Evolutionary conservation across 2,888 invertebrate species (phyloP).

Genomic region (Alsophila aescularia): DNA sequence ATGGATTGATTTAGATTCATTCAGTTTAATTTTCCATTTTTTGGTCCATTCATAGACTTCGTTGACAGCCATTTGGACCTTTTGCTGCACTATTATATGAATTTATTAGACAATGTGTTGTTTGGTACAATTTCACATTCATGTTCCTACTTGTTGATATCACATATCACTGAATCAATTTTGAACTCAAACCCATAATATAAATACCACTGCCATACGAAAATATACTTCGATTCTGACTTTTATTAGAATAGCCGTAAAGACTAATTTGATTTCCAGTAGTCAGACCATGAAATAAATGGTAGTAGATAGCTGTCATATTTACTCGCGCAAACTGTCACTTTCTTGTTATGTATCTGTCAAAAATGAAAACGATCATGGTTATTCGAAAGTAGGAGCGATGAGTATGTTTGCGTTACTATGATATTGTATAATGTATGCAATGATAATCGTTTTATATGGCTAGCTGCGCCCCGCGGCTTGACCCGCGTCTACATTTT

Average conservation of each 20-base stretch:
- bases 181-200: not conserved
- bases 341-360: slow-evolving; percentile 36
- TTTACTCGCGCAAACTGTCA: slow-evolving; percentile 31
- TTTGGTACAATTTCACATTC: slow-evolving; percentile 16
- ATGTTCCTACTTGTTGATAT: slow-evolving; percentile 20
- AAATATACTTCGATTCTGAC: not conserved
- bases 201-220: not conserved
- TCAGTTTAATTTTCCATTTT: too few relatives aligned
- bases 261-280: not conserved
- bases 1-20: too few relatives aligned
- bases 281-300: not conserved
- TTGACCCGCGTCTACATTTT: too few relatives aligned
- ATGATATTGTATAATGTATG: not conserved
- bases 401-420: not conserved
- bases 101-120: too few relatives aligned
- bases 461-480: too few relatives aligned
- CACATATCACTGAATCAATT: slow-evolving; percentile 20
- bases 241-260: slow-evolving; percentile 7
- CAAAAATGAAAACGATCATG: slow-evolving; percentile 38
- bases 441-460: too few relatives aligned
- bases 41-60: too few relatives aligned
- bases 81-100: too few relatives aligned
- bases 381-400: slow-evolving; percentile 19
- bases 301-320: slow-evolving; percentile 29
- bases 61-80: too few relatives aligned